Evolutionary conservation across 2,888 invertebrate genomes (phyloP).

Genomic region (Eugnorisma glareosa): DNA sequence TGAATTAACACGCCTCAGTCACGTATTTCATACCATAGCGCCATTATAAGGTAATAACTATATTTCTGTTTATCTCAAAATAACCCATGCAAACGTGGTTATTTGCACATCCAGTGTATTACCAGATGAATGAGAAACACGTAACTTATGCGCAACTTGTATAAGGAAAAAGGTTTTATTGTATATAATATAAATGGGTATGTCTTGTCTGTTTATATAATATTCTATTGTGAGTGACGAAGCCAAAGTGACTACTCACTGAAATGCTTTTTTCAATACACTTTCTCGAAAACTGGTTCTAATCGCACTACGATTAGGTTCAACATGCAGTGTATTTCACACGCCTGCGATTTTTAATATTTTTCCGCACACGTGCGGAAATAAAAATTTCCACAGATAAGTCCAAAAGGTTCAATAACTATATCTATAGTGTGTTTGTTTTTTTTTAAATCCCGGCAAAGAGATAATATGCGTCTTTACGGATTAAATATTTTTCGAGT

Average conservation of each 20-base stretch:
- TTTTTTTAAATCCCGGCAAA: too few species aligned
- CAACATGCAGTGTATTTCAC: too few species aligned
- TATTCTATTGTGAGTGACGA: background rate
- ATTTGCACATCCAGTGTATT: conserved; percentile 6
- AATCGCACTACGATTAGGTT: too few species aligned
- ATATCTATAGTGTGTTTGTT: too few species aligned
- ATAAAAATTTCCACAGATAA: too few species aligned
- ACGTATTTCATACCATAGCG: background rate
- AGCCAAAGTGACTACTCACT: background rate
- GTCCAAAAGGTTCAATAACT: too few species aligned
- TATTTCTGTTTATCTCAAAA: conserved; percentile 19
- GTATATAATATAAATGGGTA: background rate
- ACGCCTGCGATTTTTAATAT: too few species aligned
- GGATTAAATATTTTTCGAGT: too few species aligned
- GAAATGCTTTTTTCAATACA: background rate
- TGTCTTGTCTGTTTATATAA: background rate
- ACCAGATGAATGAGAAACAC: conserved; percentile 22
- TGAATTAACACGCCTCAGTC: conserved; percentile 7
- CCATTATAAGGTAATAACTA: conserved; percentile 18
- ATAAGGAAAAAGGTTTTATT: conserved; percentile 27
- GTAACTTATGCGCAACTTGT: background rate
- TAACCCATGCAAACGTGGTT: background rate
- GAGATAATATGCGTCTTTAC: too few species aligned
- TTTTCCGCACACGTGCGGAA: too few species aligned
- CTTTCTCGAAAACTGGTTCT: too few species aligned